Percentiles rank a stretch among this genome's conserved stretches.
Conservation (phyloP, 2,113 vertebrate species). For the Chaetodon auriga region DNA sequence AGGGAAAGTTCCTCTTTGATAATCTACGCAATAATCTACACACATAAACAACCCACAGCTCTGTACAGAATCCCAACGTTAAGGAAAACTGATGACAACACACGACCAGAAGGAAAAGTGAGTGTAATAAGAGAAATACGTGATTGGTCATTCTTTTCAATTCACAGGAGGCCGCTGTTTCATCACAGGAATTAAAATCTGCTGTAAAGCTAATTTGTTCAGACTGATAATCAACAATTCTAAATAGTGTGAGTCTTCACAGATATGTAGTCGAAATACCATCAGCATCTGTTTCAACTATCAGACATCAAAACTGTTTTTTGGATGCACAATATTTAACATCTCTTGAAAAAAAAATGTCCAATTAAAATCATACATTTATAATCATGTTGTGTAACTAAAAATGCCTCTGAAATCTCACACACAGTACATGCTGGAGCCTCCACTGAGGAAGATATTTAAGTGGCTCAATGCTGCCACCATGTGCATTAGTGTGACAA, state of each 20-base stretch:
- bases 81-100: neutral
- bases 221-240: neutral
- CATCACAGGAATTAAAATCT: neutral
- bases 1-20: neutral
- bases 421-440: slow-evolving; percentile 2
- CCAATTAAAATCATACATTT: neutral
- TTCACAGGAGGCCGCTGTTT: neutral
- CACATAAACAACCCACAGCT: slow-evolving; percentile 5
- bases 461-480: slow-evolving; percentile 65
- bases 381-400: neutral
- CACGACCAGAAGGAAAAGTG: slow-evolving; percentile 11
- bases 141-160: neutral
- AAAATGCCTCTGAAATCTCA: neutral
- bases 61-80: neutral
- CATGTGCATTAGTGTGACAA: slow-evolving; percentile 58
- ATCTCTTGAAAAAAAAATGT: neutral
- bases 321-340: neutral
- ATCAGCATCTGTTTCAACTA: neutral
- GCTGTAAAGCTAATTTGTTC: neutral
- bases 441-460: neutral
- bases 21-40: neutral
- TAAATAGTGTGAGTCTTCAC: neutral
- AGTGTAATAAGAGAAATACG: neutral
- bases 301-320: neutral
- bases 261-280: neutral